Evolutionary conservation across 2,797 vertebrate species (phyloP).

Genomic region (Chanos chanos): DNA sequence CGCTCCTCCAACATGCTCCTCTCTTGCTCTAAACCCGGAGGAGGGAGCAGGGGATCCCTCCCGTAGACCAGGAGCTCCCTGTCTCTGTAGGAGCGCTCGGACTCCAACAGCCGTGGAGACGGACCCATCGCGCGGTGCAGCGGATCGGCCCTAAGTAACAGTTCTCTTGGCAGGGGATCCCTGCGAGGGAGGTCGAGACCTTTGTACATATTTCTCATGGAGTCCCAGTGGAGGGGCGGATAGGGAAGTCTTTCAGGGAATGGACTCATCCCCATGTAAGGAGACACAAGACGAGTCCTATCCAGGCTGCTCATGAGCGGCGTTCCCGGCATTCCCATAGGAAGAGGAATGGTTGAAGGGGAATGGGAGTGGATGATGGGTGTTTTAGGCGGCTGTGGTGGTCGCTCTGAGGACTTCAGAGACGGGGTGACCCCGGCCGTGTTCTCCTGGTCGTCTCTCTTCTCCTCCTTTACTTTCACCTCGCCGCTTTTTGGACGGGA

Average conservation of each 20-base stretch:
- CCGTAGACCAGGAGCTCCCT: conserved; percentile 26
- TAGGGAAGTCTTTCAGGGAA: conserved; percentile 39
- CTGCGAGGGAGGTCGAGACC: conserved; percentile 36
- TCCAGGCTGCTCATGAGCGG: conserved; percentile 31
- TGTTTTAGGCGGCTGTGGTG: conserved; percentile 17
- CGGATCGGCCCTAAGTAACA: conserved; percentile 32
- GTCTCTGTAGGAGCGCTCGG: neutral
- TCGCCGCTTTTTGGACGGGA: conserved; percentile 18
- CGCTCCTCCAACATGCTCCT: conserved; percentile 28
- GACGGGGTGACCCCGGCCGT: conserved; percentile 14
- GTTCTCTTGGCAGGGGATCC: conserved; percentile 33
- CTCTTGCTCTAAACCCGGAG: conserved; percentile 45
- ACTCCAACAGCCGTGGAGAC: neutral
- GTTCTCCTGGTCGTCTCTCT: conserved; percentile 8
- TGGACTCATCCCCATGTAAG: conserved; percentile 25
- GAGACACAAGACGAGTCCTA: conserved; percentile 36
- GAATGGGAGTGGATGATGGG: conserved; percentile 6
- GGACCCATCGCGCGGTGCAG: conserved; percentile 25
- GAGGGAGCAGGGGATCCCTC: conserved; percentile 30
- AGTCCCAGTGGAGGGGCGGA: conserved; percentile 44
- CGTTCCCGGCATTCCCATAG: conserved; percentile 30
- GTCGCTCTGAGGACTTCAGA: conserved; percentile 27
- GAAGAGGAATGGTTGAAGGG: conserved; percentile 26
- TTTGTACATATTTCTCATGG: conserved; percentile 22
- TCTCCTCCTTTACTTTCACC: conserved; percentile 41